Percentiles rank a stretch among this genome's conserved stretches.
Evolutionary conservation across 2,797 vertebrate genomes (phyloP).

Genomic region (Poliocrania exsul): DNA sequence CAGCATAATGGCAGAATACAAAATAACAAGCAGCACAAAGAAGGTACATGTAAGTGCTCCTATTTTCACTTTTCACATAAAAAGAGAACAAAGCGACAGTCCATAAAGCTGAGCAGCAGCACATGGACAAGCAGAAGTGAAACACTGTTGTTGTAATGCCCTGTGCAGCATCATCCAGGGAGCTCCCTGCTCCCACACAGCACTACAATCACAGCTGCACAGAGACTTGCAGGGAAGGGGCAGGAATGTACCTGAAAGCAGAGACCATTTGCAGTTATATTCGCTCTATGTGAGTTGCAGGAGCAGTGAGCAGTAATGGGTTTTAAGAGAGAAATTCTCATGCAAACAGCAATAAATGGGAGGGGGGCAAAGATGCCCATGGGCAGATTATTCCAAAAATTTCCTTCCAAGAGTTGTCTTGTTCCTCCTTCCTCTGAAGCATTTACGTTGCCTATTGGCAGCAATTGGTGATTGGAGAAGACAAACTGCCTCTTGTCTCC

Average conservation of each 20-base stretch:
- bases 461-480: background rate
- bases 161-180: background rate
- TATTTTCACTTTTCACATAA: constrained; percentile 28
- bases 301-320: background rate
- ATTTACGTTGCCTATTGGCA: background rate
- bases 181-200: background rate
- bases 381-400: background rate
- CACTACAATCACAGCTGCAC: background rate
- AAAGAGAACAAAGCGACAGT: constrained; percentile 47
- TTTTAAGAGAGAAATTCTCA: constrained; percentile 20
- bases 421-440: background rate
- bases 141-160: constrained; percentile 2
- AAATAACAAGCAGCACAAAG: constrained; percentile 5
- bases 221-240: background rate
- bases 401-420: background rate
- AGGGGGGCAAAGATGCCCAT: background rate
- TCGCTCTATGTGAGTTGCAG: background rate
- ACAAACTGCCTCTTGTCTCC: background rate
- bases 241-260: constrained; percentile 25
- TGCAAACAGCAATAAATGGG: background rate
- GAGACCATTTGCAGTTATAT: background rate
- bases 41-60: background rate
- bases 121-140: background rate
- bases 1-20: background rate
- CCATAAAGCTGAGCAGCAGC: constrained; percentile 16